Percentiles rank a stretch among this genome's conserved stretches.
Conservation (phyloP, 2,888 invertebrate genomes). For the Harmothoe impar region DNA sequence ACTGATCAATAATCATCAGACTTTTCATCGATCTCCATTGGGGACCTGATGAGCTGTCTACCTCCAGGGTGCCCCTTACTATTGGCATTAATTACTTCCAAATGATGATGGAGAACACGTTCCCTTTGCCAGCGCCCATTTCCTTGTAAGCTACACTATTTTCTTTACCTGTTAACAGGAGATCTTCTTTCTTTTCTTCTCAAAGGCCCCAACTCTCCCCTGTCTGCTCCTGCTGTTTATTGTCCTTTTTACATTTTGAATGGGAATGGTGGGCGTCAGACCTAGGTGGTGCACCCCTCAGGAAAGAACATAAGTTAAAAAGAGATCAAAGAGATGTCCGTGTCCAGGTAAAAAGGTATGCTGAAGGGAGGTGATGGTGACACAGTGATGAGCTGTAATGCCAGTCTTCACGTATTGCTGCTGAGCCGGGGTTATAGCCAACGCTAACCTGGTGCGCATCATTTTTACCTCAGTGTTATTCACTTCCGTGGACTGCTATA, state of each 20-base stretch:
- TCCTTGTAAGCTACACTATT: neutral
- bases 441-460: too few relatives aligned
- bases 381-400: neutral
- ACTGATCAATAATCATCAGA: slow-evolving; percentile 13
- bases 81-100: neutral
- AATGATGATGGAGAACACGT: slow-evolving; percentile 8
- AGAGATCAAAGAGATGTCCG: neutral
- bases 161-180: neutral
- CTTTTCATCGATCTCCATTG: slow-evolving; percentile 24
- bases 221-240: too few relatives aligned
- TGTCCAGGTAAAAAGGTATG: neutral
- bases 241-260: too few relatives aligned
- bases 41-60: neutral
- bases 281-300: neutral
- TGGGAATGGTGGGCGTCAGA: too few relatives aligned
- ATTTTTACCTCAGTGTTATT: too few relatives aligned
- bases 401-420: neutral
- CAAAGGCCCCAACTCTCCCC: too few relatives aligned
- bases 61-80: neutral
- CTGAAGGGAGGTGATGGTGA: slow-evolving; percentile 10
- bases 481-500: too few relatives aligned
- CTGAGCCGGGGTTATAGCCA: too few relatives aligned
- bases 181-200: neutral
- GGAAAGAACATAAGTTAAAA: neutral
- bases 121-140: neutral